Percentiles rank a stretch among this genome's conserved stretches.
Conservation (phyloP, 2,888 invertebrate species). For the Microchrysa polita region DNA sequence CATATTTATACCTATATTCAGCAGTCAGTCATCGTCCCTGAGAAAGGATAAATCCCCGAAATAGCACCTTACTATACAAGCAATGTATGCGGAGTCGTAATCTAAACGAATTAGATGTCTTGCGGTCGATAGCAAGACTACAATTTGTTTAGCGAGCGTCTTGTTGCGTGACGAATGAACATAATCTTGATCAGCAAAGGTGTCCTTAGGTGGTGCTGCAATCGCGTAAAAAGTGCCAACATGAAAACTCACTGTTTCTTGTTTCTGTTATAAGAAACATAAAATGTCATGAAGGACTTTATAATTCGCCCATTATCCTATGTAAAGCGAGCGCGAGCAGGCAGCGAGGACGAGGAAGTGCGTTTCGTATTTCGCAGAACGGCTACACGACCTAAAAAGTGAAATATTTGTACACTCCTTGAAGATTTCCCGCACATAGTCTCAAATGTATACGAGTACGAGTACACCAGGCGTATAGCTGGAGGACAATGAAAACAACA, state of each 20-base stretch:
- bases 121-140: background rate
- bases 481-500: too few relatives aligned
- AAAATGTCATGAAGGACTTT: conserved; percentile 11
- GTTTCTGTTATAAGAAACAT: too few relatives aligned
- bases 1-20: too few relatives aligned
- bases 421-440: too few relatives aligned
- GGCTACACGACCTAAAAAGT: background rate
- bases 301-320: conserved; percentile 1
- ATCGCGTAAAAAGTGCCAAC: background rate
- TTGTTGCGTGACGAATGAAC: conserved; percentile 9
- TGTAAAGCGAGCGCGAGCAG: background rate
- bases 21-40: background rate
- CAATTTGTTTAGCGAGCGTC: background rate
- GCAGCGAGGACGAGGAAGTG: background rate
- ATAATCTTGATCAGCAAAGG: conserved; percentile 4
- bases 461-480: too few relatives aligned
- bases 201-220: background rate
- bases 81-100: background rate
- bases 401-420: too few relatives aligned
- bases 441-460: too few relatives aligned
- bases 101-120: background rate
- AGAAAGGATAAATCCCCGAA: background rate
- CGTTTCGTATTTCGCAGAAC: background rate
- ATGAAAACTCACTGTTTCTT: background rate
- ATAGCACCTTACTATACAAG: background rate